A percentile compares a stretch with the other conserved stretches of the same genome.
Evolutionary conservation across 2,113 vertebrate species (phyloP).

Genomic region (Brachionichthys hirsutus): DNA sequence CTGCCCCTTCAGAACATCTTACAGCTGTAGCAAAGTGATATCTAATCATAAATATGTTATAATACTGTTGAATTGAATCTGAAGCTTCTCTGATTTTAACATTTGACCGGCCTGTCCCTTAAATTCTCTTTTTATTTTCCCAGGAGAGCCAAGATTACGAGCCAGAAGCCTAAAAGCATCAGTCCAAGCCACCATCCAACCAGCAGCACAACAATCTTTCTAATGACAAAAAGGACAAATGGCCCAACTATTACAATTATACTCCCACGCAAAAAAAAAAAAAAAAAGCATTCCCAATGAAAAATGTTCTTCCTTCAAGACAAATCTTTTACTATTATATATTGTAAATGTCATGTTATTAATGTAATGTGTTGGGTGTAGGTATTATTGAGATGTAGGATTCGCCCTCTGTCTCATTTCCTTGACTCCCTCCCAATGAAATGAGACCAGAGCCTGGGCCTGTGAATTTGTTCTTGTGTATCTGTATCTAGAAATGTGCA

Average conservation of each 20-base stretch:
- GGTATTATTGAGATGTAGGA: conserved; percentile 75
- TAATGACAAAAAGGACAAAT: conserved; percentile 82
- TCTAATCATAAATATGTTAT: conserved; percentile 28
- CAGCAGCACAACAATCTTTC: conserved; percentile 94
- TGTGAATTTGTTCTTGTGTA: conserved; percentile 78
- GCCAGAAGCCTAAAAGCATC: conserved; percentile 90
- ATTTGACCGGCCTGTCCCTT: conserved; percentile 2
- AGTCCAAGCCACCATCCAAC: conserved; percentile 76
- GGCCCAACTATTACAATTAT: conserved; percentile 76
- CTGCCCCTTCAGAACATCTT: conserved; percentile 19
- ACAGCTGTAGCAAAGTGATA: conserved; percentile 31
- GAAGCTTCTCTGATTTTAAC: conserved; percentile 9
- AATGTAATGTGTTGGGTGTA: conserved; percentile 81
- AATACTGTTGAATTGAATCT: conserved; percentile 1
- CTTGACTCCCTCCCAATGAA: conserved; percentile 92
- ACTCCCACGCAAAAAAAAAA: conserved; percentile 74
- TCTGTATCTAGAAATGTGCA: conserved; percentile 82
- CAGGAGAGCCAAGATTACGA: conserved; percentile 97
- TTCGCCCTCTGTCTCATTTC: conserved; percentile 79
- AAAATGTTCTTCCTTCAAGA: conserved; percentile 84
- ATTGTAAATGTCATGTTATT: conserved; percentile 83
- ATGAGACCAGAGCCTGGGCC: conserved; percentile 77
- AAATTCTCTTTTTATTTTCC: conserved; percentile 13
- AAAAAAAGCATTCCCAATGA: conserved; percentile 75
- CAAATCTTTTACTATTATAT: conserved; percentile 82